These are phyloP conservation scores for Silurus glanis DNA, from an alignment of 2,113 vertebrate genomes.

Conservation along the genomic window DNA sequence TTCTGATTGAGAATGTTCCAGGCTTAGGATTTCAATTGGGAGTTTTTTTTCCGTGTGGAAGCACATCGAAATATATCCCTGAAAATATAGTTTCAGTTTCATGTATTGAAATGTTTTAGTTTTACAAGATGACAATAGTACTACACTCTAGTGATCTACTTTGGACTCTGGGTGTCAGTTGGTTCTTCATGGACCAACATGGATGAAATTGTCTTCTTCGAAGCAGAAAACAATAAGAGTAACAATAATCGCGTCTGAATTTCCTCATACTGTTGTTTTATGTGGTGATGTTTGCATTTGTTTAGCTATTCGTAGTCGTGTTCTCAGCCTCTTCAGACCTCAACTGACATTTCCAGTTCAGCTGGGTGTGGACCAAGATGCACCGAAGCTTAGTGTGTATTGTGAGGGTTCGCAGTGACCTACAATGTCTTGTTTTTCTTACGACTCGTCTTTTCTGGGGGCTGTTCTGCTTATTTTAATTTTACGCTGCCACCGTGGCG, in stretches of 20 bases:
- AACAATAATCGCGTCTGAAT: too few species aligned
- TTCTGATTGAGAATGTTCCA: not conserved
- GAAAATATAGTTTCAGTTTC: not conserved
- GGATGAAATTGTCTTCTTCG: too few species aligned
- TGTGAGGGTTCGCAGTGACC: slow-evolving; percentile 24
- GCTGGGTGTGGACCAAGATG: slow-evolving; percentile 36
- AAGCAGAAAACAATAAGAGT: too few species aligned
- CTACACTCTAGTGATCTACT: not conserved
- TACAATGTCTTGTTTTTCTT: not conserved
- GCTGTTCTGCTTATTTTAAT: not conserved
- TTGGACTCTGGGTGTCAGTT: not conserved
- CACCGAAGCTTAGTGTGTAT: slow-evolving; percentile 27
- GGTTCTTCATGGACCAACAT: too few species aligned
- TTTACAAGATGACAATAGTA: not conserved
- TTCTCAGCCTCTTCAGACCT: not conserved
- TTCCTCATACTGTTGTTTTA: not conserved
- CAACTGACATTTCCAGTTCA: slow-evolving; percentile 57
- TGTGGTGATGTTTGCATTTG: not conserved
- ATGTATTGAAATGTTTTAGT: not conserved
- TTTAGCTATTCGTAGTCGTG: not conserved
- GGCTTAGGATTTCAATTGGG: not conserved
- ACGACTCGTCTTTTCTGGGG: not conserved
- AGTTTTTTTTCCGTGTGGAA: not conserved
- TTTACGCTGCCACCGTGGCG: too few species aligned
- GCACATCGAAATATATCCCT: too few species aligned